Percentiles rank a stretch among this genome's conserved stretches.
Evolutionary conservation across 2,888 invertebrate species (phyloP).

Genomic region (Malthinus seriepunctatus): DNA sequence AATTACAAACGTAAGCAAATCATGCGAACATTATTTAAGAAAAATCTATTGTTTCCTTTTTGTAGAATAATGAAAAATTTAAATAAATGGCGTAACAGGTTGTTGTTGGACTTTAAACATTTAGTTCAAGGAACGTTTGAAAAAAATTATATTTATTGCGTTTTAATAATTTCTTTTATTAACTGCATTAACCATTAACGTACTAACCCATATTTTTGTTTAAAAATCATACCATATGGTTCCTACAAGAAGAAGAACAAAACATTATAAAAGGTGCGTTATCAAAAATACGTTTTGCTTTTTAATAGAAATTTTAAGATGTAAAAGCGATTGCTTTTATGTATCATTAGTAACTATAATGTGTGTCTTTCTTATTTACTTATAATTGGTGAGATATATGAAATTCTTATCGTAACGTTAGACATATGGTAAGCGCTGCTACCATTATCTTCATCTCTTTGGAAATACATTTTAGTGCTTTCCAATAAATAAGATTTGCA

Average conservation of each 20-base stretch:
- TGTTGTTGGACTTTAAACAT: not conserved
- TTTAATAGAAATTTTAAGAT: not conserved
- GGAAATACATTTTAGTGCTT: not conserved
- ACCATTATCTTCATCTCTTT: constrained; percentile 3
- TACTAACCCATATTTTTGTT: no score
- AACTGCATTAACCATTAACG: not conserved
- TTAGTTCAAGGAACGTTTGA: not conserved
- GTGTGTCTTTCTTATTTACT: constrained; percentile 13
- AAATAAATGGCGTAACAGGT: no score
- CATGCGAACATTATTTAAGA: no score
- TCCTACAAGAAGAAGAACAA: not conserved
- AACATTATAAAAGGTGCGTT: not conserved
- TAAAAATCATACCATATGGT: no score
- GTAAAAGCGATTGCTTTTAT: not conserved
- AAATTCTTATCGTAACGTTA: constrained; percentile 19
- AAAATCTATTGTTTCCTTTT: no score
- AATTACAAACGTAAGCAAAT: no score
- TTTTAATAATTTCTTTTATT: not conserved
- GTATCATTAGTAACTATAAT: constrained; percentile 13
- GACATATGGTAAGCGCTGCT: constrained; percentile 33
- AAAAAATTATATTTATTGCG: not conserved
- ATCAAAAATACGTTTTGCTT: not conserved
- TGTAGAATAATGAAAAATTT: no score
- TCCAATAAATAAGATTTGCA: no score
- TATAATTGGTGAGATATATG: constrained; percentile 29